Evolutionary conservation across 2,113 vertebrate genomes (phyloP), one percentile per base, ranked within the genome.

Genomic region (Phalacrocorax aristotelis): DNA sequence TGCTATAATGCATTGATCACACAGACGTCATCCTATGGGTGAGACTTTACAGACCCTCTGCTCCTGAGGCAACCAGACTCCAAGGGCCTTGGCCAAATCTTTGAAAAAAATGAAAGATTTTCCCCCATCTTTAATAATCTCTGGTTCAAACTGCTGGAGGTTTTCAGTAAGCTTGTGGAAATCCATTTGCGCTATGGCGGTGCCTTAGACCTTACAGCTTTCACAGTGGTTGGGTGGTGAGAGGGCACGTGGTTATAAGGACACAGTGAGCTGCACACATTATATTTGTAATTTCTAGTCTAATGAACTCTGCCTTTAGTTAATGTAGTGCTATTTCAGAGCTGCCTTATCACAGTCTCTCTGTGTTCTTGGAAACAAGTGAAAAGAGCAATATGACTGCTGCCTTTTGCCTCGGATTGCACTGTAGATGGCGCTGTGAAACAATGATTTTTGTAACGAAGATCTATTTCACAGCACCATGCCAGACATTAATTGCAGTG

Each of bases 401-500:
- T 86, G 23, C 74, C 46, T 80, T 42, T 42, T 66, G 27, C n/a
- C 68, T 72, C 6, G 32, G 29, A 38, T 55, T 91, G 89, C 79
- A 40, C 90, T 88, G 84, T 80, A 96, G 88, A 68, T 42, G 36
- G 90, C 93, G 81, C 79, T 95, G 81, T 95, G 65, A 91, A 96
- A 91, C 90, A 87, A 77, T 70, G 62, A 46, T 90, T 97, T 95
- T 93, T 58, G 54, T 76, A 22, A 58, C 5, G 4, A 61, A 96
- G 77, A 20, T 80, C 65, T 83, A 12, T 95, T 95, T 91, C 42
- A 76, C 92, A 97, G 89, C 81, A 86, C 54, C 64, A 65, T 93
- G 83, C 83, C 90, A 66, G 87, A 64, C 40, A 12, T 83, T 98
- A 98, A 98, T 97, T 96, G 85, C 81, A 94, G 79, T 87, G 80